Evolutionary conservation across 2,888 invertebrate species (phyloP).

Genomic region (Gymnocheta viridis): DNA sequence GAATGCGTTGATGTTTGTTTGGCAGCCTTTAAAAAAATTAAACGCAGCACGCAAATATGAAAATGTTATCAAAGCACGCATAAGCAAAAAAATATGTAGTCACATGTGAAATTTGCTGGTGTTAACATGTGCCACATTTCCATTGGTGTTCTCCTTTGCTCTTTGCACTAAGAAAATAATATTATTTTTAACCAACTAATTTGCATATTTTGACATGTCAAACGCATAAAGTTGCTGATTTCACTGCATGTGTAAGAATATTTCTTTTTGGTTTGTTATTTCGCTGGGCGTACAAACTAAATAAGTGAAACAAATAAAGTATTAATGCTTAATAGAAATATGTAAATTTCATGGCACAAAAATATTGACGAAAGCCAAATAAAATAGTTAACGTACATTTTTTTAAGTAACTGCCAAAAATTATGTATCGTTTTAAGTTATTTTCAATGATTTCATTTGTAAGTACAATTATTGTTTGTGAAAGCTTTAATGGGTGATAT

Average conservation of each 20-base stretch:
- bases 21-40: slow-evolving; percentile 1
- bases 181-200: slow-evolving; percentile 17
- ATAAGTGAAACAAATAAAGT: neutral
- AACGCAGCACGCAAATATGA: slow-evolving; percentile 43
- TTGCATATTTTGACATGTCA: slow-evolving; percentile 66
- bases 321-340: slow-evolving; percentile 2
- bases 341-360: slow-evolving; percentile 4
- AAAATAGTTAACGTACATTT: no score
- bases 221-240: slow-evolving; percentile 9
- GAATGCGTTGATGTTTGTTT: slow-evolving; percentile 1
- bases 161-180: neutral
- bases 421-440: no score
- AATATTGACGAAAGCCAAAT: neutral
- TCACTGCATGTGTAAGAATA: neutral
- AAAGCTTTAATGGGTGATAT: no score
- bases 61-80: slow-evolving; percentile 60
- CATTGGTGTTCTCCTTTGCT: neutral
- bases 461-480: no score
- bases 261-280: slow-evolving; percentile 17
- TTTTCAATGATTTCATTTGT: no score
- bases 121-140: slow-evolving; percentile 32
- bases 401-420: no score
- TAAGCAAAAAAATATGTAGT: neutral
- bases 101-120: slow-evolving; percentile 21
- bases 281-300: neutral